Evolutionary conservation across 2,888 invertebrate genomes (phyloP), one percentile per base, ranked within the genome.

Genomic region (Thymelicus sylvestris): DNA sequence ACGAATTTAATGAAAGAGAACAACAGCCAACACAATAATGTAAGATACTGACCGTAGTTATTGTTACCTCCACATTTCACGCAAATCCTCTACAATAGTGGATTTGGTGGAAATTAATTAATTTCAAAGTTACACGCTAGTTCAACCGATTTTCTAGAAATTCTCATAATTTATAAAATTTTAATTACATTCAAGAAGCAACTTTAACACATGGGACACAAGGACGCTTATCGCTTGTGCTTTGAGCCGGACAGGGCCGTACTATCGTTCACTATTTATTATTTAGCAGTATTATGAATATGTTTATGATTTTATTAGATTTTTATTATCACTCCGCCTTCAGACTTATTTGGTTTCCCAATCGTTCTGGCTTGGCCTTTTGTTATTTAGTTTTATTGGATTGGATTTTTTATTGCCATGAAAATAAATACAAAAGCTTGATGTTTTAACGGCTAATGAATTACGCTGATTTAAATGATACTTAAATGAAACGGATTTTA

Each of bases 41-140:
- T 24, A 55, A 55, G 12, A 55, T 8, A 24, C 24, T 12, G 12
- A 55, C 19, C 5, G 6, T 12, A 73, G 79, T 83, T 83, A 83
- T 82, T 86, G 85, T 84, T 82, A 77, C 80, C 69, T 79, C 78
- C 83, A 84, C 83, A 83, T 82, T 86, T 85, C 81, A 82, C 79
- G 78, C 59, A 77, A 82, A 80, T 86, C 86, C 88, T 86, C 85
- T 81, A 76, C 81, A 74, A 78, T 89, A 88, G 89, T 88, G 86
- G 87, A 85, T 88, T 86, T 83, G 83, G 82, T 83, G 79, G 78
- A 86, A 85, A 89, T 88, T 89, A 88, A 88, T 89, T 88, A 88
- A 88, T 88, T 89, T 84, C 85, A 83, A 78, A 79, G 81, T 77
- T 80, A 77, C 79, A 55, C 67, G 41, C 59, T 47, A 61, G 13